Conservation (phyloP, 2,888 invertebrate genomes). For the Eupithecia subumbrata region DNA sequence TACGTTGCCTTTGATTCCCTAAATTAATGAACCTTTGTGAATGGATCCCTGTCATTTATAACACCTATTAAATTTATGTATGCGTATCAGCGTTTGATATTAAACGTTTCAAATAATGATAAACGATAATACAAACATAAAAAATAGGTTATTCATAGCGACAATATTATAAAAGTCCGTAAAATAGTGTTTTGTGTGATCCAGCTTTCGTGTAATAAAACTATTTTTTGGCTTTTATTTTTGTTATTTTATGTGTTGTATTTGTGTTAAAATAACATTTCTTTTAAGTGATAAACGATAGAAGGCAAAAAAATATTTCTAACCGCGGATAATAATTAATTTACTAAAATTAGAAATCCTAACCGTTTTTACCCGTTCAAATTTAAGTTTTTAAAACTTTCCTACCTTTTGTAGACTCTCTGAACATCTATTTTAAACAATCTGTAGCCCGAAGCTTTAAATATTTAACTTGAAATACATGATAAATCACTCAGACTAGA, state of each 20-base stretch:
- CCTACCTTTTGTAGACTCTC: slow-evolving; percentile 7
- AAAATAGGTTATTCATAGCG: not conserved
- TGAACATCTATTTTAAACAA: slow-evolving; percentile 26
- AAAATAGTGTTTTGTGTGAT: not conserved
- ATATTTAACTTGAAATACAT: slow-evolving; percentile 37
- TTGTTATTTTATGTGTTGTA: not conserved
- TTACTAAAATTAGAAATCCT: not conserved
- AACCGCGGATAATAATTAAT: no score
- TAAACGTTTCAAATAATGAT: not conserved
- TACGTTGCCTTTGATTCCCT: slow-evolving; percentile 12
- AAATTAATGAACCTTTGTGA: slow-evolving; percentile 11
- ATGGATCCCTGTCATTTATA: slow-evolving; percentile 11
- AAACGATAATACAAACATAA: not conserved
- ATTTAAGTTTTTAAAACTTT: not conserved
- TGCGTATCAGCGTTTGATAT: not conserved
- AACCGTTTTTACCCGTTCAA: not conserved
- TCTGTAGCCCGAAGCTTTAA: slow-evolving; percentile 13
- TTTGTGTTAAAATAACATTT: not conserved
- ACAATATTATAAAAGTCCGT: not conserved
- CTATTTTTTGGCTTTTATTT: no score
- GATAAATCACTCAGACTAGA: slow-evolving; percentile 43
- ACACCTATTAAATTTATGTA: slow-evolving; percentile 11
- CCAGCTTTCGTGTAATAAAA: not conserved
- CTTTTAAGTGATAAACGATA: not conserved
- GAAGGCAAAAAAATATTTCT: not conserved